Evolutionary conservation across 2,888 invertebrate species (phyloP).

Genomic region (Hedya salicella): DNA sequence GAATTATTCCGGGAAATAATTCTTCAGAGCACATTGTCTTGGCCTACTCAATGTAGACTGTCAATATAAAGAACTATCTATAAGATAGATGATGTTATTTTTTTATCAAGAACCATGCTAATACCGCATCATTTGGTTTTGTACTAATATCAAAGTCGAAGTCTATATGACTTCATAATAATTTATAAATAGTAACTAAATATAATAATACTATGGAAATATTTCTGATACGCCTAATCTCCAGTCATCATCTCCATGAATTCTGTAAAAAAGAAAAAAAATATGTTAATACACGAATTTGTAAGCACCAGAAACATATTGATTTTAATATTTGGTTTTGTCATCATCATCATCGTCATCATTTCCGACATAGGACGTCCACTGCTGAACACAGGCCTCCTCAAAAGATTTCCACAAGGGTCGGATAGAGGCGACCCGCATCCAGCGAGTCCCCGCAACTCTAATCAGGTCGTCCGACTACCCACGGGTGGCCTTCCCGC

Average conservation of each 20-base stretch:
- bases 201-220: slow-evolving; percentile 61
- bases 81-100: slow-evolving; percentile 70
- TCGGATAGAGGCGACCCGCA: no score
- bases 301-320: slow-evolving; percentile 1
- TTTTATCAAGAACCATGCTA: slow-evolving; percentile 65
- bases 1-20: slow-evolving; percentile 80
- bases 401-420: no score
- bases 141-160: slow-evolving; percentile 74
- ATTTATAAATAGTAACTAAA: slow-evolving; percentile 69
- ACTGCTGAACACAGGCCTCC: no score
- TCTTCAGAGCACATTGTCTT: slow-evolving; percentile 66
- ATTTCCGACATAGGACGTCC: no score
- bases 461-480: no score
- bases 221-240: slow-evolving; percentile 84
- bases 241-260: slow-evolving; percentile 98
- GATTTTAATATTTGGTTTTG: no score
- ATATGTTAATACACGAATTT: slow-evolving; percentile 28
- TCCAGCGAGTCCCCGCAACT: no score
- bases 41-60: slow-evolving; percentile 55
- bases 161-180: slow-evolving; percentile 65
- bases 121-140: slow-evolving; percentile 75
- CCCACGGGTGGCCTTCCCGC: no score
- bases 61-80: slow-evolving; percentile 66
- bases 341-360: no score
- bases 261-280: slow-evolving; percentile 85